These are phyloP conservation scores for Chloroceryle aenea DNA, from an alignment of 2,113 vertebrate species.

Conservation along the genomic window DNA sequence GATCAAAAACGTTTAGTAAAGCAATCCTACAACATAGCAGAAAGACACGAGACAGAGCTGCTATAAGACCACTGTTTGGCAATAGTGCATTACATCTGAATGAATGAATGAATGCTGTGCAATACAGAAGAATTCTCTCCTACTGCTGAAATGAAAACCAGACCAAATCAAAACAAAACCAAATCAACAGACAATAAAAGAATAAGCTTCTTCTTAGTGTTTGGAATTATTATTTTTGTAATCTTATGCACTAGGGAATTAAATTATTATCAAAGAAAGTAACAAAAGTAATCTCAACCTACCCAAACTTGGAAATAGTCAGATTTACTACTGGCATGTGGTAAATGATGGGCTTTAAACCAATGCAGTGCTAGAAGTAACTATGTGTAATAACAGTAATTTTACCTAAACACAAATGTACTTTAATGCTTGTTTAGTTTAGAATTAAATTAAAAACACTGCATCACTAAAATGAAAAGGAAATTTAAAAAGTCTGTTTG, in stretches of 20 bases:
- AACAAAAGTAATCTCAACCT: neutral
- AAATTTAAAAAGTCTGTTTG: neutral
- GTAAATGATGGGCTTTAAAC: neutral
- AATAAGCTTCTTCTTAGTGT: neutral
- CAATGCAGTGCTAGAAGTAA: neutral
- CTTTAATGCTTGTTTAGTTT: neutral
- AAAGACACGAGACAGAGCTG: neutral
- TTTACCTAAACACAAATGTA: neutral
- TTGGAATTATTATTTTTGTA: neutral
- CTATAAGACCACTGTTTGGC: neutral
- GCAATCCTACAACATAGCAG: neutral
- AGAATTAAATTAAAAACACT: conserved; percentile 42
- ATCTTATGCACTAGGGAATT: neutral
- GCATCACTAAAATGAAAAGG: conserved; percentile 23
- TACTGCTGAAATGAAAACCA: neutral
- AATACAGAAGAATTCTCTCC: neutral
- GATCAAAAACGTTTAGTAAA: neutral
- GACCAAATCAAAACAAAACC: neutral
- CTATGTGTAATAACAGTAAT: neutral
- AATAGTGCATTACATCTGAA: neutral
- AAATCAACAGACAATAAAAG: neutral
- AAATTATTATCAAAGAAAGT: neutral
- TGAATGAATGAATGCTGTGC: neutral
- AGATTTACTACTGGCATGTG: neutral
- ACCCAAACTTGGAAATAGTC: neutral